Evolutionary conservation across 2,888 invertebrate species (phyloP).

Genomic region (Augochlorella aurata): DNA sequence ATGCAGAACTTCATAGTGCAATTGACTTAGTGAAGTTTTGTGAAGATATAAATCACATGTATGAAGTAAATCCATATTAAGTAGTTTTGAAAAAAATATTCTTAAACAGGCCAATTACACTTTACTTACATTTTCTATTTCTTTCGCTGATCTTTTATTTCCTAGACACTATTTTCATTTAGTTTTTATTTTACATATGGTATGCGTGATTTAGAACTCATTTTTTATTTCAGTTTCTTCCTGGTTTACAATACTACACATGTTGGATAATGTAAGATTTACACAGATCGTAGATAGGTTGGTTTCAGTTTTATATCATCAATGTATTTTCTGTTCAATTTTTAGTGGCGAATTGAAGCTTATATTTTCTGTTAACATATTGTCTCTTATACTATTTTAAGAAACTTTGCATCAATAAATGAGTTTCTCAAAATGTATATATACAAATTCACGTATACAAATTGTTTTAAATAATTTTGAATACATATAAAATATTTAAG

Average conservation of each 20-base stretch:
- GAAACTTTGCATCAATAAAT: constrained; percentile 55
- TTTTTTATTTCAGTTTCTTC: constrained; percentile 76
- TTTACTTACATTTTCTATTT: constrained; percentile 28
- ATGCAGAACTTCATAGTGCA: constrained; percentile 40
- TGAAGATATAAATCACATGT: constrained; percentile 33
- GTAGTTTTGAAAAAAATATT: constrained; percentile 35
- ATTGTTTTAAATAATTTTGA: not conserved
- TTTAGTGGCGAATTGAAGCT: constrained; percentile 55
- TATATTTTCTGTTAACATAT: constrained; percentile 42
- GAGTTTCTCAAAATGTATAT: constrained; percentile 46
- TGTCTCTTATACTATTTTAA: constrained; percentile 40
- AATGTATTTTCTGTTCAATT: constrained; percentile 52
- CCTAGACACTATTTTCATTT: constrained; percentile 18
- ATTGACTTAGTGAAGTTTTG: constrained; percentile 37
- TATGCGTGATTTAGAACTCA: constrained; percentile 65
- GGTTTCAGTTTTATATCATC: constrained; percentile 65
- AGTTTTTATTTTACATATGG: constrained; percentile 33
- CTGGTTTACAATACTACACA: constrained; percentile 73
- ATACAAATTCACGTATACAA: not conserved
- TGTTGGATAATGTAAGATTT: constrained; percentile 72
- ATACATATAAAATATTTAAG: not conserved
- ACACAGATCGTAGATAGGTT: constrained; percentile 72
- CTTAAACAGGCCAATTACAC: constrained; percentile 15
- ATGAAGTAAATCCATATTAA: constrained; percentile 47
- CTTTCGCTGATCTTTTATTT: constrained; percentile 12